These are phyloP conservation scores for Drosophila birchii DNA, from an alignment of 2,888 invertebrate species.

Conservation along the genomic window DNA sequence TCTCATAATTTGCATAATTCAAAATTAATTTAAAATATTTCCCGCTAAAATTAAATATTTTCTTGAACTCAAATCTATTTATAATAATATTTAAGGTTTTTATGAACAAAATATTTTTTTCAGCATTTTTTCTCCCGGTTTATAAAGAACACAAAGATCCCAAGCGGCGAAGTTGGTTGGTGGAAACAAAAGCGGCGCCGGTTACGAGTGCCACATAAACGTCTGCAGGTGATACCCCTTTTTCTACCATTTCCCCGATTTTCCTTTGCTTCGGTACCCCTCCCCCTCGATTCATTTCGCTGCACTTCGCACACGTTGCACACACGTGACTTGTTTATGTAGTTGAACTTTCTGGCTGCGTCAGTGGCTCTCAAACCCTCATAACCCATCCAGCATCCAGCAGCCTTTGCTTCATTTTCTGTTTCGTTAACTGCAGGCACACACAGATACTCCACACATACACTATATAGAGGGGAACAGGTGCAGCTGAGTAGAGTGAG, in stretches of 20 bases:
- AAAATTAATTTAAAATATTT: neutral
- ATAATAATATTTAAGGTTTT: no score
- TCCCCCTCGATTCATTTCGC: conserved; percentile 58
- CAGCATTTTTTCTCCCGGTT: neutral
- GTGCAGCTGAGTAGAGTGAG: conserved; percentile 33
- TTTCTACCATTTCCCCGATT: conserved; percentile 24
- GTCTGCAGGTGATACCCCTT: conserved; percentile 43
- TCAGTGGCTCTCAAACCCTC: conserved; percentile 43
- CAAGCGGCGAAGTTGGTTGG: conserved; percentile 34
- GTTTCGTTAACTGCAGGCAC: conserved; percentile 73
- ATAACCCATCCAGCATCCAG: conserved; percentile 44
- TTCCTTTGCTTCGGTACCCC: neutral
- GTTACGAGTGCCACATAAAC: conserved; percentile 59
- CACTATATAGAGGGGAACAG: conserved; percentile 1
- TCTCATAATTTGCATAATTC: no score
- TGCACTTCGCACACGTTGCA: conserved; percentile 75
- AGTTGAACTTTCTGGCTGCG: conserved; percentile 66
- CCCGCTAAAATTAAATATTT: neutral
- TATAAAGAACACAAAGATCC: conserved; percentile 2
- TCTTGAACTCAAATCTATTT: neutral
- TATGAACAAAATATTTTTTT: no score
- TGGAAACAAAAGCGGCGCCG: conserved; percentile 67
- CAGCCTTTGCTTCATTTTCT: conserved; percentile 72
- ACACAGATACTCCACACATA: conserved; percentile 40
- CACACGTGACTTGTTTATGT: conserved; percentile 82